Evolutionary conservation across 2,888 invertebrate species (phyloP), one percentile per base, ranked within the genome.

Genomic region (Drosophila paracracens): DNA sequence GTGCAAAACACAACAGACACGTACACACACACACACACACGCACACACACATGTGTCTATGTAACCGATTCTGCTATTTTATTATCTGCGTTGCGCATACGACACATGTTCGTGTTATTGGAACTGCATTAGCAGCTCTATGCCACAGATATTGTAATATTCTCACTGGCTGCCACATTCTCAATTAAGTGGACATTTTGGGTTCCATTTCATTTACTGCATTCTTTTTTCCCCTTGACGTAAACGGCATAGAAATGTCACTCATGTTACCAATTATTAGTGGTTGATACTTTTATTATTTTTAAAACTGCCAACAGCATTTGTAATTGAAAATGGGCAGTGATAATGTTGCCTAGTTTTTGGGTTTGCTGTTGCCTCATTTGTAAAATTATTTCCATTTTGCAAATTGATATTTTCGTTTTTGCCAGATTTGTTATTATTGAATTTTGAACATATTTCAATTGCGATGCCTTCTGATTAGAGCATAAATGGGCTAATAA

Each of bases 71-170:
- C 31, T 56, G 16, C 21, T 31, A 53, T 74, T 64, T 69, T 64
- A 54, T 77, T 70, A 52, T 59, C 38, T 61, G 53, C 59, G 57
- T 81, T 74, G 68, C 78, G 70, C 68, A 81, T 71, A 71, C 70
- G 78, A 65, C 66, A 54, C 68, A 51, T 76, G 33, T 61, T 10
- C n/a, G 10, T 11, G 59, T 63, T 59, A 40, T 58, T 60, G 57
- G 69, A 87, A 83, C 75, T 70, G 70, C 79, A 81, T 79, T 72
- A 76, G 61, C 74, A 85, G 88, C 82, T 79, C 76, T 74, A 48
- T 68, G 60, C 60, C 70, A 70, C 63, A 76, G 76, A 87, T 83
- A 75, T 68, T 76, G 75, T 81, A 74, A 88, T 59, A 52, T 56
- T 50, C 52, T 35, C 46, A 21, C 60, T 72, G 70, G 61, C 58